A percentile compares a stretch with the other conserved stretches of the same genome.
phyloP scores from a whole-genome alignment of 2,797 vertebrate genomes.

The Cichlasoma orientale region DNA sequence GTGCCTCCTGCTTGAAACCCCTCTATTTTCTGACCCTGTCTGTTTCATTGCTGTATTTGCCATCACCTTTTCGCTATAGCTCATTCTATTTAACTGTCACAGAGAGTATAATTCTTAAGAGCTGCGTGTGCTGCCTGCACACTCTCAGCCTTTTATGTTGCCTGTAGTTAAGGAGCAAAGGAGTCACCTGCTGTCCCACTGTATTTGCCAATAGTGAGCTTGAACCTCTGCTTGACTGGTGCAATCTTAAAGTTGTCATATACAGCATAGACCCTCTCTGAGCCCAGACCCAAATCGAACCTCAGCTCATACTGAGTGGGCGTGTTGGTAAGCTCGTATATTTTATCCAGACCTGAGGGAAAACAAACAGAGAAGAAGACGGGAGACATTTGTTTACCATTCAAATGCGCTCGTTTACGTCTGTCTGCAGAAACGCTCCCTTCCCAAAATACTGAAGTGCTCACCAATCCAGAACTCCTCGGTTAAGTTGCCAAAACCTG shows the following conservation, averaged over 20 bases:
- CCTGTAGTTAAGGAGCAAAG: neutral
- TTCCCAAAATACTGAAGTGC: neutral
- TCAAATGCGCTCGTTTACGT: slow-evolving; percentile 12
- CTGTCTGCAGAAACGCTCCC: neutral
- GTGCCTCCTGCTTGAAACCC: slow-evolving; percentile 1
- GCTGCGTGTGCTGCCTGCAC: neutral
- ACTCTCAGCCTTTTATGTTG: neutral
- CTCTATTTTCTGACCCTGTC: slow-evolving; percentile 13
- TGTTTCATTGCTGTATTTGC: slow-evolving; percentile 29
- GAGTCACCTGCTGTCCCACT: slow-evolving; percentile 86
- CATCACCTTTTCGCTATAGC: slow-evolving; percentile 3
- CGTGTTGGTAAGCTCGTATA: slow-evolving; percentile 86
- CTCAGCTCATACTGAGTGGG: slow-evolving; percentile 80
- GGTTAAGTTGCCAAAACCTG: slow-evolving; percentile 88
- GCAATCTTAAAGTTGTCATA: slow-evolving; percentile 87
- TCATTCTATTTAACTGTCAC: slow-evolving; percentile 26
- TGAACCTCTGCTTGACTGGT: slow-evolving; percentile 85
- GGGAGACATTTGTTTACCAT: neutral
- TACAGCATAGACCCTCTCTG: slow-evolving; percentile 82
- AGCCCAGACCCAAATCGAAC: slow-evolving; percentile 82
- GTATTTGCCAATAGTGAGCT: slow-evolving; percentile 85
- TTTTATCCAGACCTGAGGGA: slow-evolving; percentile 86
- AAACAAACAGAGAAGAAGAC: slow-evolving; percentile 6
- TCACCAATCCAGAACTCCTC: slow-evolving; percentile 92
- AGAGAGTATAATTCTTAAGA: slow-evolving; percentile 20